A percentile compares a stretch with the other conserved stretches of the same genome.
Evolutionary conservation across 2,888 invertebrate species (phyloP).

Genomic region (Rutpela maculata): DNA sequence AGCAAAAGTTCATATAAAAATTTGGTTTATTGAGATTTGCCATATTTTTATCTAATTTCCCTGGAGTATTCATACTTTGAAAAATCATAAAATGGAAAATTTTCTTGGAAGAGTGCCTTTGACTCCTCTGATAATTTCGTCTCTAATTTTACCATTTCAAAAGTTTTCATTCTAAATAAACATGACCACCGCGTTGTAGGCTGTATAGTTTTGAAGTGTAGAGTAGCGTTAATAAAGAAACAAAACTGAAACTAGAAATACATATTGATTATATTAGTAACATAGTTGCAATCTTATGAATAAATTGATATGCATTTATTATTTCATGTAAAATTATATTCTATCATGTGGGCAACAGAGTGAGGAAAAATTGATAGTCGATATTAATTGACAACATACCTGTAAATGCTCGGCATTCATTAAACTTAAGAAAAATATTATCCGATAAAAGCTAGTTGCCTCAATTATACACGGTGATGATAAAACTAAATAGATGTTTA

Average conservation of each 20-base stretch:
- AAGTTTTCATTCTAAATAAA: too few species aligned
- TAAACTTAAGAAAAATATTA: not conserved
- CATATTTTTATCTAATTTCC: too few species aligned
- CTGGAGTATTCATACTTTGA: too few species aligned
- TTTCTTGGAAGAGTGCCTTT: too few species aligned
- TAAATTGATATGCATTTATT: not conserved
- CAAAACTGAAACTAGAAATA: not conserved
- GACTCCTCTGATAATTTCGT: too few species aligned
- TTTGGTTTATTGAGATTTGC: too few species aligned
- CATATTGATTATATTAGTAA: not conserved
- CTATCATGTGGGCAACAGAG: not conserved
- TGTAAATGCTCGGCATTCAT: slow-evolving; percentile 11
- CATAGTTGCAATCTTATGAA: not conserved
- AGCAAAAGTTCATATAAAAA: too few species aligned
- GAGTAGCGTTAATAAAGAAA: not conserved
- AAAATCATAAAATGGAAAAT: too few species aligned
- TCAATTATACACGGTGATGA: slow-evolving; percentile 14
- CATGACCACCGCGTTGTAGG: too few species aligned
- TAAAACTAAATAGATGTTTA: slow-evolving; percentile 51
- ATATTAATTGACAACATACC: slow-evolving; percentile 15
- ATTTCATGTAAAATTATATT: slow-evolving; percentile 7
- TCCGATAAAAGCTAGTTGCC: not conserved
- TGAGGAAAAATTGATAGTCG: slow-evolving; percentile 8
- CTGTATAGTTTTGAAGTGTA: not conserved
- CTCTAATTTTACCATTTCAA: too few species aligned